These are phyloP conservation scores for Agrochola lota DNA, from an alignment of 2,888 invertebrate species.

Conservation along the genomic window DNA sequence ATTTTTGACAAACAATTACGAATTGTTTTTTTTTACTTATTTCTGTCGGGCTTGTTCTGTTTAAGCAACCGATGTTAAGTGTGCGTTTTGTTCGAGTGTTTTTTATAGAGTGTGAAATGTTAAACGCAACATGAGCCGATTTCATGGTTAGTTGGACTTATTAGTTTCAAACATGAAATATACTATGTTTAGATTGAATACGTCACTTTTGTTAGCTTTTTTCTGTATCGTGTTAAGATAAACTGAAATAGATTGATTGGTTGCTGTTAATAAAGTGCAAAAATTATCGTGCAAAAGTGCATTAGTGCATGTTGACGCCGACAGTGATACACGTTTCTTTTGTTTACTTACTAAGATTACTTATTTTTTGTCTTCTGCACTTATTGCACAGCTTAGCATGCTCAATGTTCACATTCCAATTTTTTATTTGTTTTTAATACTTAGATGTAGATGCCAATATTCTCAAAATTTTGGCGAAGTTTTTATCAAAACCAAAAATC, in stretches of 20 bases:
- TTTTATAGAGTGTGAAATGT: slow-evolving; percentile 84
- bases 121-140: slow-evolving; percentile 86
- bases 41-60: slow-evolving; percentile 49
- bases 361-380: slow-evolving; percentile 1
- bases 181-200: slow-evolving; percentile 66
- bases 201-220: slow-evolving; percentile 59
- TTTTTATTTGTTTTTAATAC: neutral
- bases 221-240: slow-evolving; percentile 59
- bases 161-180: slow-evolving; percentile 78
- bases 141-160: slow-evolving; percentile 88
- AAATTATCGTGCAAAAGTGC: slow-evolving; percentile 7
- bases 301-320: slow-evolving; percentile 45
- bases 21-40: slow-evolving; percentile 52
- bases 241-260: slow-evolving; percentile 61
- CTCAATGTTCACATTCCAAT: neutral
- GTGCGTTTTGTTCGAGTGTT: slow-evolving; percentile 81
- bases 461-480: neutral
- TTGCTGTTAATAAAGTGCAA: slow-evolving; percentile 30
- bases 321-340: slow-evolving; percentile 27
- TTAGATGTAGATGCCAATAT: neutral
- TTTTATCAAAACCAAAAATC: neutral
- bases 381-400: slow-evolving; percentile 8
- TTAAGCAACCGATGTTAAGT: slow-evolving; percentile 80
- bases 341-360: slow-evolving; percentile 11
- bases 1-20: slow-evolving; percentile 60